Percentiles rank a stretch among this genome's conserved stretches.
These are phyloP conservation scores for Triplophysa tibetana DNA, from an alignment of 2,113 vertebrate species.

Conservation along the genomic window DNA sequence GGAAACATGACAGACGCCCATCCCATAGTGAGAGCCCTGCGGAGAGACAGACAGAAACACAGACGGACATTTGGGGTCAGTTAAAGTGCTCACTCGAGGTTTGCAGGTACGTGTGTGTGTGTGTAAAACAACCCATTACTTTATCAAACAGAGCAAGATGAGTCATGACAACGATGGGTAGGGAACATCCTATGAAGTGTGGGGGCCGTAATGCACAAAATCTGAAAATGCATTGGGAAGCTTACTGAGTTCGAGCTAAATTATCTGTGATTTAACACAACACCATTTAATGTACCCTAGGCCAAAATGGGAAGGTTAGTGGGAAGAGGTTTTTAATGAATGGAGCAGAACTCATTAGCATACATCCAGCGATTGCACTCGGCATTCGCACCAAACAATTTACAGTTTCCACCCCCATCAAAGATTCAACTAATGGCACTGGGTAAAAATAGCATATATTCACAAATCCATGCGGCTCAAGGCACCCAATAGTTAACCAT, in stretches of 20 bases:
- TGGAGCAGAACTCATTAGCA: constrained; percentile 17
- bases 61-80: constrained; percentile 32
- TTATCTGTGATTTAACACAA: constrained; percentile 3
- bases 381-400: neutral
- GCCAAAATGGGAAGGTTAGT: neutral
- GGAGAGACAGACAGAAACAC: constrained; percentile 49
- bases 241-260: neutral
- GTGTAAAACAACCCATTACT: neutral
- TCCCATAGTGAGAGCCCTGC: constrained; percentile 71
- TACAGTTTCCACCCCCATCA: neutral
- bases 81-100: neutral
- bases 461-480: constrained; percentile 5
- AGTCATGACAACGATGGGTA: constrained; percentile 2
- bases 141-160: neutral
- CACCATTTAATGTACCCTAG: constrained; percentile 19
- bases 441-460: constrained; percentile 19
- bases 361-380: neutral
- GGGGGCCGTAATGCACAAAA: constrained; percentile 1
- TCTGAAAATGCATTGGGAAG: neutral
- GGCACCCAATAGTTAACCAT: neutral
- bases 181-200: constrained; percentile 16
- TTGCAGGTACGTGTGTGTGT: constrained; percentile 6
- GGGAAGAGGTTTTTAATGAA: constrained; percentile 17
- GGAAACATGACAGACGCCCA: constrained; percentile 75
- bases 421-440: constrained; percentile 13